These are phyloP conservation scores for Thyatira batis DNA, from an alignment of 2,888 invertebrate species.

Conservation along the genomic window DNA sequence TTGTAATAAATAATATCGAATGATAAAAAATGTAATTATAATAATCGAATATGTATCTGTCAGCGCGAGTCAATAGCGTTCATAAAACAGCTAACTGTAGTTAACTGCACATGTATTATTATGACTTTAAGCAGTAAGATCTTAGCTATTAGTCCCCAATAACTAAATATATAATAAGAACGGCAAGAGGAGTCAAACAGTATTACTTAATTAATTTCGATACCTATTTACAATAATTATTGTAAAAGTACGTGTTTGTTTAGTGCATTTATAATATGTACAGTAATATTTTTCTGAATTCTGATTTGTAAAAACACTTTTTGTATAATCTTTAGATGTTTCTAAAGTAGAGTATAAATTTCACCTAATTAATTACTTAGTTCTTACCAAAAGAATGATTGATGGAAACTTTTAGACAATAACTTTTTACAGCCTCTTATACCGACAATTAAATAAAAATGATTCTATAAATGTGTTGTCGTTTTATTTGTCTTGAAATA, in stretches of 20 bases:
- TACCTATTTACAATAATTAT: constrained; percentile 60
- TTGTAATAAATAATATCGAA: no score
- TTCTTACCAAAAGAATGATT: constrained; percentile 61
- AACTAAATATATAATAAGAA: constrained; percentile 45
- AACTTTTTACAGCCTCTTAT: constrained; percentile 78
- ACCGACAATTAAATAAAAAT: constrained; percentile 76
- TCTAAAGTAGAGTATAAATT: constrained; percentile 48
- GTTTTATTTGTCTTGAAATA: no score
- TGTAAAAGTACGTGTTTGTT: constrained; percentile 47
- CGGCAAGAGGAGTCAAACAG: constrained; percentile 70
- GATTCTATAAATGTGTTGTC: constrained; percentile 62
- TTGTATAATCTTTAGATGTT: constrained; percentile 43
- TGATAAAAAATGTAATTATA: no score
- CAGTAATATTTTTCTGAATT: constrained; percentile 25
- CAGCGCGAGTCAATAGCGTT: no score
- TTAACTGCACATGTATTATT: background rate
- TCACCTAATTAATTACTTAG: constrained; percentile 44
- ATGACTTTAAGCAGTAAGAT: background rate
- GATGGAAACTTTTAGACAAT: constrained; percentile 77
- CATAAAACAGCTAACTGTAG: background rate
- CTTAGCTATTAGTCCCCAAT: constrained; percentile 23
- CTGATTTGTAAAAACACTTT: constrained; percentile 31
- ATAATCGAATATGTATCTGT: no score
- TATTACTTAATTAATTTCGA: constrained; percentile 78
- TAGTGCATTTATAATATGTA: constrained; percentile 52